Conservation (phyloP, 2,113 vertebrate genomes). For the Chauna torquata region DNA sequence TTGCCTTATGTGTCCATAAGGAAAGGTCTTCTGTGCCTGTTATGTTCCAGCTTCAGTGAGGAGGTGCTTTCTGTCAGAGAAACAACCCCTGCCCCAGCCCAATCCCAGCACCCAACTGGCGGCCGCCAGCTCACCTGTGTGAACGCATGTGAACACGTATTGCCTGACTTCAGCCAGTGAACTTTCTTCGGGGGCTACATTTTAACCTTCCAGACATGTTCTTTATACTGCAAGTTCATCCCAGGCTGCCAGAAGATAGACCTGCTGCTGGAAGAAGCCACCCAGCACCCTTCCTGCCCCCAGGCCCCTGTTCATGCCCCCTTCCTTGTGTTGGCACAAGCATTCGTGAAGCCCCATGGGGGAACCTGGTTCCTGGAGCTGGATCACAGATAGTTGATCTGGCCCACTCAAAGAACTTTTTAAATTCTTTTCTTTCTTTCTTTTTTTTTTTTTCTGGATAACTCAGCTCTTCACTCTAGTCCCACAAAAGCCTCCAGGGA, state of each 20-base stretch:
- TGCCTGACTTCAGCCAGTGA: not conserved
- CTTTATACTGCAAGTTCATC: not conserved
- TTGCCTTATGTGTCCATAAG: accelerated
- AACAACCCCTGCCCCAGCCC: not conserved
- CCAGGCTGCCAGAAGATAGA: not conserved
- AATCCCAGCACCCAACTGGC: not conserved
- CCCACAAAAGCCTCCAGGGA: not conserved
- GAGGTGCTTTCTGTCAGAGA: accelerated
- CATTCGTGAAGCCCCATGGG: not conserved
- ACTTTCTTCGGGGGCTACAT: not conserved
- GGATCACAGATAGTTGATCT: not conserved
- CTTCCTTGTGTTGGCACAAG: not conserved
- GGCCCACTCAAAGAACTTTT: not conserved
- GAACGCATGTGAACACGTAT: not conserved
- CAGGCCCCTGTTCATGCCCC: not conserved
- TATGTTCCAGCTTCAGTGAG: not conserved
- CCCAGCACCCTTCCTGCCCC: not conserved
- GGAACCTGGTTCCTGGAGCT: not conserved
- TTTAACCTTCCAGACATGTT: not conserved
- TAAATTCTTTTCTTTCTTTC: no score
- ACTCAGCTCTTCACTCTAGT: not conserved
- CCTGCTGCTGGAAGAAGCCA: not conserved
- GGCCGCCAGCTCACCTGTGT: not conserved
- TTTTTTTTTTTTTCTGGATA: not conserved
- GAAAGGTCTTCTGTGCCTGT: not conserved